Evolutionary conservation across 2,888 invertebrate species (phyloP), one percentile per base, ranked within the genome.

Genomic region (Cyaniris semiargus): DNA sequence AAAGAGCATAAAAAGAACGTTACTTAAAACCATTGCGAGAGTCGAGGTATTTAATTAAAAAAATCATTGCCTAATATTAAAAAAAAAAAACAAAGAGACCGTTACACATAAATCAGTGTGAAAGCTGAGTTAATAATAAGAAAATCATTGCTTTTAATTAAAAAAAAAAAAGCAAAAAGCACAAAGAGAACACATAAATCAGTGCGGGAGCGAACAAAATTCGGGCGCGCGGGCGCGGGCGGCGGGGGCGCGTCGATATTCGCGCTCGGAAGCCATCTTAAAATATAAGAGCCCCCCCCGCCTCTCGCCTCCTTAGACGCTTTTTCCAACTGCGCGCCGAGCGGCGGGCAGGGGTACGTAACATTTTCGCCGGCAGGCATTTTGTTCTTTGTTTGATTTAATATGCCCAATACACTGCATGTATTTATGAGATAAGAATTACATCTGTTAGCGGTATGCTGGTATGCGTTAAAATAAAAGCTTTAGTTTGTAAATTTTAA

Each of bases 261-360:
- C 89, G 88, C 89, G 90, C 90, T 86, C 87, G 93, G 93, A 92
- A 91, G 93, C 93, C 93, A 93, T 93, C 93, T 93, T 93, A 92
- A 92, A 93, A 93, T 93, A 92, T 93, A 92, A 90, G 90, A 87
- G 87, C 83, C 85, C 82, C 82, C 80, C 81, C 86, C 83, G 82
- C 81, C 82, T 80, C 81, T 78, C 83, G 86, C 88, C 91, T 90
- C 92, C 93, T 92, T 89, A 93, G 93, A 92, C 89, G 89, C 85
- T 89, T 93, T 93, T 93, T 93, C 92, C 91, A 87, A 90, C 90
- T 84, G 84, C 85, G 86, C 80, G 77, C 79, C 79, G 80, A 79
- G 86, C 86, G 82, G 82, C 83, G 84, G 77, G 80, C 83, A 80
- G 84, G 82, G 81, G 82, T 79, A 74, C 79, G n/a, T 82, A 92